These are phyloP conservation scores for Thermophis baileyi DNA, from an alignment of 2,113 vertebrate genomes.

Conservation along the genomic window DNA sequence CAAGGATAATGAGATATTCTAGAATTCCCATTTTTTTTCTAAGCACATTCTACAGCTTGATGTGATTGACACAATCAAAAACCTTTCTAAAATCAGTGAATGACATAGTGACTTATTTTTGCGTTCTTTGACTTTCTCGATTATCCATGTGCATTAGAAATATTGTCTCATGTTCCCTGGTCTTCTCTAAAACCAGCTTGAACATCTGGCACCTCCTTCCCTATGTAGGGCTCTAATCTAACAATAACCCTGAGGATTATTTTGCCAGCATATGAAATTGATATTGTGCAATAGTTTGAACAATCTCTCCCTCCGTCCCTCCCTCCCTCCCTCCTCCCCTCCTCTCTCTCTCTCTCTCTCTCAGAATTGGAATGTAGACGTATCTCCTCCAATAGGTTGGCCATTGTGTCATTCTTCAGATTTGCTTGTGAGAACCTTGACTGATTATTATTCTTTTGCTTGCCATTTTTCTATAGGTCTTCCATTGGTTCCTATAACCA, in stretches of 20 bases:
- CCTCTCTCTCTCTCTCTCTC: neutral
- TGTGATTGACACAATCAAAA: neutral
- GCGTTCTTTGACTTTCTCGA: neutral
- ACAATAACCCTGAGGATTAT: neutral
- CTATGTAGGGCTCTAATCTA: neutral
- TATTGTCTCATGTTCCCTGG: neutral
- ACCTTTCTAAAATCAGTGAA: neutral
- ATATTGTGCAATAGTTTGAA: neutral
- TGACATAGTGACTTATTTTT: neutral
- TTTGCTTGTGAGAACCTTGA: neutral
- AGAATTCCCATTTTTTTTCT: neutral
- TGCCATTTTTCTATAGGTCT: neutral
- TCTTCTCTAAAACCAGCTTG: neutral
- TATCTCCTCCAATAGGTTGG: neutral
- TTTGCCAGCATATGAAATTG: neutral
- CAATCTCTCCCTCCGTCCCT: neutral
- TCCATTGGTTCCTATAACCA: neutral
- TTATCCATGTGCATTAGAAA: neutral
- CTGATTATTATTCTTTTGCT: neutral
- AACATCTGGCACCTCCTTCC: neutral
- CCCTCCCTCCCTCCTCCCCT: no score
- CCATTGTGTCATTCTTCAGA: neutral
- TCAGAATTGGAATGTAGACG: neutral
- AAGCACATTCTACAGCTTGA: neutral
- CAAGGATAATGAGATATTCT: neutral